Base-by-base conservation (phyloP, 2,797 vertebrate species). In the Myotis findleyi region DNA sequence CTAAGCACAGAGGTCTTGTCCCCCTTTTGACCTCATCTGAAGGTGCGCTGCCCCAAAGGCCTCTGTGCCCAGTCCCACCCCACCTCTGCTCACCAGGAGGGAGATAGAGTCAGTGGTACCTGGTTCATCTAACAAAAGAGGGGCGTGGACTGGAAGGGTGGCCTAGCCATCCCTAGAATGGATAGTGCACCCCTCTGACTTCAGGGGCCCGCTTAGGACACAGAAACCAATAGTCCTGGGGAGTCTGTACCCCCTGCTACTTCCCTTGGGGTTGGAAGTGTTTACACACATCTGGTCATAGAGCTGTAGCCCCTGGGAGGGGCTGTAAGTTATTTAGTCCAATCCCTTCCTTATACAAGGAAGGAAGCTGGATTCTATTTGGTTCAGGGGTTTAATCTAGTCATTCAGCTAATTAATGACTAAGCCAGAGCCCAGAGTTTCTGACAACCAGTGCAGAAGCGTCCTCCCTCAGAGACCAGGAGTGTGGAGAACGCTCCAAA, bases 61-160 rank as follows among this genome's bases (percentile, higher is more conserved):
- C 57, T 49, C 36, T 41, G 20, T 55, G 49, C 36, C 36, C 36
- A 57, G 4, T n/a, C 17, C 0, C 10, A 0, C 4, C 25, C 51
- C 36, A 33, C 17, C 57, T 71, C 73, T 68, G 3, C 49, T 25
- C 59, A 25, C 55, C 86, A 64, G 36, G 30, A 59, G 12, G 49
- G 62, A 64, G 41, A 12, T 5, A 41, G 30, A 68, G 27, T 5
- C 10, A 20, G 25, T 44, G n/a, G 21, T n/a, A 10, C 0, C 0
- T 47, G 80, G 21, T 21, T 0, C 51, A 30, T 49, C 77, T 83
- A 73, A 75, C 59, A 59, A 68, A 91, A 25, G 62, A 64, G 12
- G 14, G 7, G 8, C 1, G 0, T 18, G 25, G 4, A 17, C 41
- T 23, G 25, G 64, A 49, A 27, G 5, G 44, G 14, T 51, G 41